phyloP scores from a whole-genome alignment of 2,113 vertebrate species.

The Myotis davidii region DNA sequence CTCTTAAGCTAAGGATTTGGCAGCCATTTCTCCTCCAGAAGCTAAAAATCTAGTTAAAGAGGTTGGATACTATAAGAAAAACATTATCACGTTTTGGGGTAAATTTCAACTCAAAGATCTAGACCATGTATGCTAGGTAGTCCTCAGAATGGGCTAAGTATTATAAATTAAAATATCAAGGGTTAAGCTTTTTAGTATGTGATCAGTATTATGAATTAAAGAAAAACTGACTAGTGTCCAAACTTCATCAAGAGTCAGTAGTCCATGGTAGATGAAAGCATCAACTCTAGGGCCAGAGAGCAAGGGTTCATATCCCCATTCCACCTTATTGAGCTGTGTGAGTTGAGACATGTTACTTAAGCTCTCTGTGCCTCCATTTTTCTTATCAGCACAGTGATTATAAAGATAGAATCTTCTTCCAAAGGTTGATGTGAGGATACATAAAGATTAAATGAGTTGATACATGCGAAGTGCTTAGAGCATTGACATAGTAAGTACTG shows the following conservation, averaged over 20 bases:
- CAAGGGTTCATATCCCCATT: neutral
- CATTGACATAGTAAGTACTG: neutral
- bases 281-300: neutral
- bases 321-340: neutral
- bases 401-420: neutral
- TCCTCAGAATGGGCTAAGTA: neutral
- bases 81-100: neutral
- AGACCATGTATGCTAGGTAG: neutral
- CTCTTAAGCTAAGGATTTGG: neutral
- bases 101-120: neutral
- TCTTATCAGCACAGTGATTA: neutral
- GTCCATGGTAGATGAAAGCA: neutral
- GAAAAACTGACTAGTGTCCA: neutral
- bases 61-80: neutral
- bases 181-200: neutral
- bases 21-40: neutral
- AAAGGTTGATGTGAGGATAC: neutral
- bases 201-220: neutral
- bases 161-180: neutral
- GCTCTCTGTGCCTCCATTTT: neutral
- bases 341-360: neutral
- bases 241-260: neutral
- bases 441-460: neutral
- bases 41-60: conserved; percentile 32
- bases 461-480: neutral